phyloP scores from a whole-genome alignment of 2,113 vertebrate genomes.

The Proteles cristata region DNA sequence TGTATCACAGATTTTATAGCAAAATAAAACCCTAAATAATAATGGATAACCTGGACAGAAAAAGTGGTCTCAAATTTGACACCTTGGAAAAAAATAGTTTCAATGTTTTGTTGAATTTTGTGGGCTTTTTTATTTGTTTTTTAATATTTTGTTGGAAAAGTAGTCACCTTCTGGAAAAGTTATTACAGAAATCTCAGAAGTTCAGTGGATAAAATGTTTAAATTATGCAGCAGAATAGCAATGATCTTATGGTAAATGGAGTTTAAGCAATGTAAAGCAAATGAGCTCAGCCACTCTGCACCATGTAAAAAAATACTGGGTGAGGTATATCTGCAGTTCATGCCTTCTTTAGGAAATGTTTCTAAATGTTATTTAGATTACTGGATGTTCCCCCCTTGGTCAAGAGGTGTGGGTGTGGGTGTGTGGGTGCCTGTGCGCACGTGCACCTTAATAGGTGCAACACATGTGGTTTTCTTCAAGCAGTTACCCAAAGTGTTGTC shows the following conservation, averaged over 20 bases:
- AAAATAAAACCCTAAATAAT: background rate
- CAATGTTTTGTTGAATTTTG: background rate
- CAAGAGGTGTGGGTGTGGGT: background rate
- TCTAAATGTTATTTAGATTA: background rate
- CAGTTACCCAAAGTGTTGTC: background rate
- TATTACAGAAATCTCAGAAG: background rate
- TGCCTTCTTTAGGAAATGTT: background rate
- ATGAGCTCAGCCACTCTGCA: background rate
- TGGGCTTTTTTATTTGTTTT: background rate
- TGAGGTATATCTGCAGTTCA: background rate
- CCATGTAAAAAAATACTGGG: background rate
- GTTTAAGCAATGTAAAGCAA: background rate
- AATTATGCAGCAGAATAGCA: background rate
- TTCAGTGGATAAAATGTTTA: background rate
- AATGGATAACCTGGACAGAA: background rate
- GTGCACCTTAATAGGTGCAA: background rate
- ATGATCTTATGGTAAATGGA: background rate
- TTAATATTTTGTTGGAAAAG: background rate
- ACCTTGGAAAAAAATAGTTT: background rate
- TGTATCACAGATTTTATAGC: background rate
- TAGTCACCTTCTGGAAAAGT: background rate
- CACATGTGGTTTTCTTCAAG: background rate
- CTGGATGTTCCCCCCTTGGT: background rate
- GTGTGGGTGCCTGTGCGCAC: rapidly evolving
- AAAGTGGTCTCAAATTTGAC: background rate